Evolutionary conservation across 2,797 vertebrate species (phyloP).

Genomic region (Spondyliosoma cantharus): DNA sequence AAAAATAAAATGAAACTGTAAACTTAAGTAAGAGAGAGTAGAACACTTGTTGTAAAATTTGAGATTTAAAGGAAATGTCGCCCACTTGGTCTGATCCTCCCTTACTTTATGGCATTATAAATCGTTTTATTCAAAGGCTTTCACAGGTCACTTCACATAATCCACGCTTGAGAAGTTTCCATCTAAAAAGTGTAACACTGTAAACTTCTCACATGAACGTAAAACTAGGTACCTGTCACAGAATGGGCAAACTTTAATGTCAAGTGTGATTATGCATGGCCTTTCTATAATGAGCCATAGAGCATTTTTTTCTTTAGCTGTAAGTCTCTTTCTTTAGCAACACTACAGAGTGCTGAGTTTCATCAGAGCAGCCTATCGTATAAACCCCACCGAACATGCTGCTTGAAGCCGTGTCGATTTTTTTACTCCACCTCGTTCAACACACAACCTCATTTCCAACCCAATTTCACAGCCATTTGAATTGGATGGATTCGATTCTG

Average conservation of each 20-base stretch:
- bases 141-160: slow-evolving; percentile 1
- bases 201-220: neutral
- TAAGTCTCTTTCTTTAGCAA: slow-evolving; percentile 2
- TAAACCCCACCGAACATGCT: slow-evolving; percentile 46
- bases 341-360: slow-evolving; percentile 20
- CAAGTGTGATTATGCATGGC: slow-evolving; percentile 33
- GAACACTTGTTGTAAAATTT: neutral
- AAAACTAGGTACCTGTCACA: neutral
- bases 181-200: slow-evolving; percentile 5
- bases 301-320: neutral
- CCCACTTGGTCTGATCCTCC: neutral
- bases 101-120: neutral
- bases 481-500: slow-evolving; percentile 45
- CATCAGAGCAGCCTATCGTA: slow-evolving; percentile 33
- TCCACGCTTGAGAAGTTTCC: neutral
- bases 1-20: neutral
- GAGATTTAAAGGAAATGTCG: too few relatives aligned
- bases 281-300: slow-evolving; percentile 39
- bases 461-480: slow-evolving; percentile 76
- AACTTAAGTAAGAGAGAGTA: neutral
- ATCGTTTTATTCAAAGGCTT: neutral
- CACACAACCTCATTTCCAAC: slow-evolving; percentile 61
- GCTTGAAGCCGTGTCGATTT: slow-evolving; percentile 13
- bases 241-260: slow-evolving; percentile 35
- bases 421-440: slow-evolving; percentile 44